Evolutionary conservation across 2,113 vertebrate genomes (phyloP).

Genomic region (human): GRCh38 chr22:39630501-39631000

Average conservation of each 20-base stretch:
- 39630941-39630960: not conserved
- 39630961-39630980: too few species aligned
- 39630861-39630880: too few species aligned
- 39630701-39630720: not conserved
- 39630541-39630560: not conserved
- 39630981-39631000: not conserved
- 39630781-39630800: not conserved
- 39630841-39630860: fast-evolving
- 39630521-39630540: fast-evolving
- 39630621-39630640: not conserved
- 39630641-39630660: not conserved
- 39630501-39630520: not conserved
- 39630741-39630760: not conserved
- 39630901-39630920: not conserved
- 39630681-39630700: not conserved
- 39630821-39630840: not conserved
- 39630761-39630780: fast-evolving
- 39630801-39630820: not conserved
- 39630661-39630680: not conserved
- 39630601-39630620: not conserved
- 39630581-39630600: not conserved
- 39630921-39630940: not conserved
- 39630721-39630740: not conserved
- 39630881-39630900: fast-evolving
- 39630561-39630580: not conserved